These are phyloP conservation scores for Volucella inanis DNA, from an alignment of 2,888 invertebrate genomes.

Conservation along the genomic window DNA sequence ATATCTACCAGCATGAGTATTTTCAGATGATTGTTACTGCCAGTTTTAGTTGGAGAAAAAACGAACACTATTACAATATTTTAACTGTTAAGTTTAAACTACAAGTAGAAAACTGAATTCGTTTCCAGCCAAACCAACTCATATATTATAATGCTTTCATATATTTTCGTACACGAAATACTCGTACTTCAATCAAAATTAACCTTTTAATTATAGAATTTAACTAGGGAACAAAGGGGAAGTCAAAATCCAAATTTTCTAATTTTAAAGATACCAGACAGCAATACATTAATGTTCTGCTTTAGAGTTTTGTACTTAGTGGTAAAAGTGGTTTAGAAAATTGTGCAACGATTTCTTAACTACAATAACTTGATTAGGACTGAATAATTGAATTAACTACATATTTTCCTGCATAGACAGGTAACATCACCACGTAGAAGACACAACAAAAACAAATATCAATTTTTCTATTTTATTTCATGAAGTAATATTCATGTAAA, in stretches of 20 bases:
- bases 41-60: no score
- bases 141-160: no score
- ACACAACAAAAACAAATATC: neutral
- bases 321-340: slow-evolving; percentile 37
- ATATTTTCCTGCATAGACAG: slow-evolving; percentile 7
- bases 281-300: neutral
- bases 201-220: neutral
- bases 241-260: neutral
- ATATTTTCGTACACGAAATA: no score
- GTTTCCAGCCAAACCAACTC: no score
- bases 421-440: slow-evolving; percentile 9
- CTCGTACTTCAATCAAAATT: no score
- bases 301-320: slow-evolving; percentile 12
- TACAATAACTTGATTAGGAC: slow-evolving; percentile 39
- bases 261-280: neutral
- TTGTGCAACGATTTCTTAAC: slow-evolving; percentile 17
- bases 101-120: no score
- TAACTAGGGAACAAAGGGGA: neutral
- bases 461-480: neutral
- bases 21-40: no score
- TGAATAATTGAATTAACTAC: slow-evolving; percentile 43
- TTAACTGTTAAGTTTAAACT: no score
- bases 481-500: neutral
- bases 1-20: no score
- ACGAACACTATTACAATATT: no score